Percentiles rank a stretch among this genome's conserved stretches.
phyloP scores from a whole-genome alignment of 1,140 invertebrate genomes.

The Orussus abietinus region DNA sequence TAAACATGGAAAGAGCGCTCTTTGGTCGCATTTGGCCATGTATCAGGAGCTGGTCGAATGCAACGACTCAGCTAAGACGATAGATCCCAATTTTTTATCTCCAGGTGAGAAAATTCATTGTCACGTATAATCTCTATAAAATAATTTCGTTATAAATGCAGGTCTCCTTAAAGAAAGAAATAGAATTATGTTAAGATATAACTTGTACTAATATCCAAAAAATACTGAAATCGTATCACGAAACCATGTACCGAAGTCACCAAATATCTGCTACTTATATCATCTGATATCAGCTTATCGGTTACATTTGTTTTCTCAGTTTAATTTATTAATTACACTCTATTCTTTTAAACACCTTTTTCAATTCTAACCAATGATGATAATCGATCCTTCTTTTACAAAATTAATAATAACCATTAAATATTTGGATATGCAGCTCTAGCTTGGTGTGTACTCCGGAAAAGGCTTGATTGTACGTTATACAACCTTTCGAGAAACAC shows the following conservation, averaged over 20 bases:
- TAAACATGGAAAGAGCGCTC: constrained; percentile 92
- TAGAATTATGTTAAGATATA: too few species aligned
- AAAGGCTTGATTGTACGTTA: constrained; percentile 83
- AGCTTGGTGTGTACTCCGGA: constrained; percentile 85
- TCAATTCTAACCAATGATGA: constrained; percentile 3
- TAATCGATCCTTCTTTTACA: constrained; percentile 9
- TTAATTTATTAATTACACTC: too few species aligned
- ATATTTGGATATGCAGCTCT: constrained; percentile 65
- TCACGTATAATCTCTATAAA: neutral
- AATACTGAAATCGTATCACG: too few species aligned
- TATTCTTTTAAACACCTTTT: too few species aligned
- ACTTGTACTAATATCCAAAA: too few species aligned
- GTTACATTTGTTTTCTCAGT: too few species aligned
- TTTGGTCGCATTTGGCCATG: constrained; percentile 90
- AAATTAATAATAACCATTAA: constrained; percentile 13
- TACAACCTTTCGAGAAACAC: constrained; percentile 10
- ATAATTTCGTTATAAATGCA: too few species aligned
- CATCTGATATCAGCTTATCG: too few species aligned
- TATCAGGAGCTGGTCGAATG: constrained; percentile 86
- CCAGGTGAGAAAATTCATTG: constrained; percentile 63
- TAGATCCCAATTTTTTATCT: constrained; percentile 76
- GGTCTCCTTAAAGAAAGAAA: too few species aligned
- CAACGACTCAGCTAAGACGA: constrained; percentile 67
- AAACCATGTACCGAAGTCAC: too few species aligned
- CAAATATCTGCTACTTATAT: too few species aligned